Base-by-base conservation (phyloP, 2,888 invertebrate species). In the Temnothorax rugatulus region DNA sequence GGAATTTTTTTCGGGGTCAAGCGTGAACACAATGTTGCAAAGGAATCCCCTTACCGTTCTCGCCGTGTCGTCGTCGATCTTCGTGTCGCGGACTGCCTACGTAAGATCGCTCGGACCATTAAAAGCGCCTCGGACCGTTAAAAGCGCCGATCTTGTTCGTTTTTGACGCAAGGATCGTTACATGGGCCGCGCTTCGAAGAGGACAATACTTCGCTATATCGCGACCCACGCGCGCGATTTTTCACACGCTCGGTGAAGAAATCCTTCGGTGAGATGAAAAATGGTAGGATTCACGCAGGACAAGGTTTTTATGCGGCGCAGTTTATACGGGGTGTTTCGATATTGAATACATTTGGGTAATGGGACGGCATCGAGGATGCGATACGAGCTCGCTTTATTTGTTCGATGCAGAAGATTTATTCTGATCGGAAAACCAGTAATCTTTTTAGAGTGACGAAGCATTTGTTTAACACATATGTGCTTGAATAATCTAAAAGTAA, bases 51-150 rank as follows among this genome's bases (percentile, higher is more conserved):
- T 75, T 47, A 44, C 21, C 47, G 47, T 66, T 59, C 47, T 29
- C 34, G n/a, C n/a, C 57, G 38, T 79, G 75, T 74, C 57, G 44
- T 73, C 79, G 75, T 81, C 76, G 79, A 79, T 79, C 79, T 79
- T 81, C 21, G 21, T 59, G 73, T 79, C 57, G 57, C 74, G 18
- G 2, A 50, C 76, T 76, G 61, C 64, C 21, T 76, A 75, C 47
- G 77, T 71, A 71, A 77, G 77, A 18, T 21, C 57, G 54, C 9
- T 2, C 50, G 50, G 38, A 13, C n/a, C 71, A 54, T 69, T 64
- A 76, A 69, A 77, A 69, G 29, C 44, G 44, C 38, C 50, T 25
- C 47, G 59, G 25, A 74, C 59, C 75, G 44, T 79, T 74, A 74
- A 79, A 79, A 81, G 74, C 75, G 9, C 59, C 79, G 75, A 79